Evolutionary conservation across 2,113 vertebrate genomes (phyloP).

Genomic region (Zosterops lateralis): DNA sequence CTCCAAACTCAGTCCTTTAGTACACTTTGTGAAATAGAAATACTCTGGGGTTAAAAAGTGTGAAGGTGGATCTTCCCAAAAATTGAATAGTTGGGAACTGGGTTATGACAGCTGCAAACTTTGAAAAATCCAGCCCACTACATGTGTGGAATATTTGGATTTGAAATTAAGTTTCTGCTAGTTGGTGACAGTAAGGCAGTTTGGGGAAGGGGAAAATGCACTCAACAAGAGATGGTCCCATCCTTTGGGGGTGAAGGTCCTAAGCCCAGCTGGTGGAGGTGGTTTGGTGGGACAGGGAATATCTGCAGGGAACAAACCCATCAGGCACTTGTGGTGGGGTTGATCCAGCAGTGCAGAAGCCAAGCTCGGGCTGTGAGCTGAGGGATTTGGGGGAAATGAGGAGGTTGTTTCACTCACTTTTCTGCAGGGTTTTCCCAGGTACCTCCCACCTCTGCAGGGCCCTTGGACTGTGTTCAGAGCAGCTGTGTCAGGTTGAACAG

Average conservation of each 20-base stretch:
- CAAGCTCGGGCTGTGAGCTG: not conserved
- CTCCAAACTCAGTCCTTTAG: fast-evolving
- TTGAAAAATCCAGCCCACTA: not conserved
- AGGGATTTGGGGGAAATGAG: not conserved
- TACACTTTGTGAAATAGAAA: not conserved
- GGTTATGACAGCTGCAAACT: not conserved
- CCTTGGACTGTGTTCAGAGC: slow-evolving; percentile 20
- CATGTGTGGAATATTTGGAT: not conserved
- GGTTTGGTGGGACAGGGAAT: not conserved
- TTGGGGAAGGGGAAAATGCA: not conserved
- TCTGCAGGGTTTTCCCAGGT: slow-evolving; percentile 14
- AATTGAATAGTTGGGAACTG: not conserved
- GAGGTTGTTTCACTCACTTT: not conserved
- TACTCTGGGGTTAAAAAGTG: not conserved
- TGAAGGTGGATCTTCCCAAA: not conserved
- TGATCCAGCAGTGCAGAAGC: not conserved
- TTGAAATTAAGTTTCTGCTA: not conserved
- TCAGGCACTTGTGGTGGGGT: fast-evolving
- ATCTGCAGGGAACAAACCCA: not conserved
- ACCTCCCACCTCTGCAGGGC: slow-evolving; percentile 19
- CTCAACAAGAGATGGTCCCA: not conserved
- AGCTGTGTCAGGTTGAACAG: not conserved
- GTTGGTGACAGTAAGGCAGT: not conserved
- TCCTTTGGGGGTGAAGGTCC: not conserved
- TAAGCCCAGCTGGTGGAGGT: not conserved